A percentile compares a stretch with the other conserved stretches of the same genome.
Conservation (phyloP, 2,797 vertebrate genomes). For the Chromis chromis region DNA sequence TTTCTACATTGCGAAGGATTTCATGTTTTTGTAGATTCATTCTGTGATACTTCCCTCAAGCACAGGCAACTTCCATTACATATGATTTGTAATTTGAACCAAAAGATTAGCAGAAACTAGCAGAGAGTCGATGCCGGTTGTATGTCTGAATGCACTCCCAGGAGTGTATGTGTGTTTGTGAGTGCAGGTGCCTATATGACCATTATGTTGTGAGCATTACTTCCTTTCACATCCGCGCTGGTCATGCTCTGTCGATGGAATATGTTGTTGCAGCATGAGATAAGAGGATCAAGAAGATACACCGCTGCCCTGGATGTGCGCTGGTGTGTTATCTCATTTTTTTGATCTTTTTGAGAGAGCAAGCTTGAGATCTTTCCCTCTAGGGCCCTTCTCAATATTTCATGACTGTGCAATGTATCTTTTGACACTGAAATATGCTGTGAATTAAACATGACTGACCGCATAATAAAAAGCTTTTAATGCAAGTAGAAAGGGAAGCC, state of each 20-base stretch:
- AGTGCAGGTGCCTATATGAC: conserved; percentile 29
- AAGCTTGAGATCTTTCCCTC: conserved; percentile 69
- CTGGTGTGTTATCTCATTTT: conserved; percentile 73
- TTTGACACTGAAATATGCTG: conserved; percentile 79
- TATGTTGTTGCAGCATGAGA: conserved; percentile 61
- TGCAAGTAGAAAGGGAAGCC: conserved; percentile 59
- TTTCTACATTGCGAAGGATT: neutral
- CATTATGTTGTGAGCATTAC: conserved; percentile 40
- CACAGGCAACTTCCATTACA: neutral
- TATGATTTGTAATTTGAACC: conserved; percentile 14
- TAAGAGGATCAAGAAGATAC: conserved; percentile 74
- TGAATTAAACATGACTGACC: conserved; percentile 83
- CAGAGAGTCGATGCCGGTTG: neutral
- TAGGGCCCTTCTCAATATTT: conserved; percentile 79
- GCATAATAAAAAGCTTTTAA: conserved; percentile 78
- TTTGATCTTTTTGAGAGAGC: conserved; percentile 77
- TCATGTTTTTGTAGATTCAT: conserved; percentile 8
- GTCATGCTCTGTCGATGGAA: conserved; percentile 62
- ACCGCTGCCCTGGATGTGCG: conserved; percentile 70
- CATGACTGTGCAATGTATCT: conserved; percentile 79
- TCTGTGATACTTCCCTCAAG: conserved; percentile 1
- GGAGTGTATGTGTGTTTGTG: conserved; percentile 18
- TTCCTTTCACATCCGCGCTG: conserved; percentile 34
- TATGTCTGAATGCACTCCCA: neutral
- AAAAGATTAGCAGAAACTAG: conserved; percentile 4